Conservation (phyloP, 2,113 vertebrate species). For the Macquaria australasica region DNA sequence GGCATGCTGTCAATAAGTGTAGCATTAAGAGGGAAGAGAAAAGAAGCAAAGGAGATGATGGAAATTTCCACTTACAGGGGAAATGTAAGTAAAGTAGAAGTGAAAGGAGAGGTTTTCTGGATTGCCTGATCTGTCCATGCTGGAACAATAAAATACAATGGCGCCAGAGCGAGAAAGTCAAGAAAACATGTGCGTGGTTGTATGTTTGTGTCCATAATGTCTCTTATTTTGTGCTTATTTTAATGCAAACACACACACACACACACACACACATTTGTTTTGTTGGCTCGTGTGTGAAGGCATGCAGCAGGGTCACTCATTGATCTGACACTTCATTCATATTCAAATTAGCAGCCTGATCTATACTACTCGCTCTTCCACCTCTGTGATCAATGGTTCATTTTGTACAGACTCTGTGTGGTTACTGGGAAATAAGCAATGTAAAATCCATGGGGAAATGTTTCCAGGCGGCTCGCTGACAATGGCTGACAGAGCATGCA, state of each 20-base stretch:
- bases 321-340: constrained; percentile 57
- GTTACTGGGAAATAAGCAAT: constrained; percentile 36
- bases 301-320: constrained; percentile 41
- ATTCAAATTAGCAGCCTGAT: constrained; percentile 61
- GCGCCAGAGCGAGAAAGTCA: not conserved
- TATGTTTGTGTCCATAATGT: not conserved
- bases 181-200: not conserved
- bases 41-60: not conserved
- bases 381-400: constrained; percentile 51
- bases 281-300: not conserved
- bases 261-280: not conserved
- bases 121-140: not conserved
- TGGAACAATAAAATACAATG: not conserved
- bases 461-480: constrained; percentile 29
- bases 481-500: constrained; percentile 27
- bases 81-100: not conserved
- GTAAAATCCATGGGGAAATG: constrained; percentile 20
- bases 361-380: constrained; percentile 27
- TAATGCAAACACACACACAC: not conserved
- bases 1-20: not conserved
- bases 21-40: not conserved
- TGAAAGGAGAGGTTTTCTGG: not conserved
- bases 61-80: not conserved
- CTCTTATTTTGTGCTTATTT: not conserved
- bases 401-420: constrained; percentile 30